Percentiles rank a stretch among this genome's conserved stretches.
phyloP scores from a whole-genome alignment of 2,113 vertebrate genomes.

The Phylloscopus whistleri region DNA sequence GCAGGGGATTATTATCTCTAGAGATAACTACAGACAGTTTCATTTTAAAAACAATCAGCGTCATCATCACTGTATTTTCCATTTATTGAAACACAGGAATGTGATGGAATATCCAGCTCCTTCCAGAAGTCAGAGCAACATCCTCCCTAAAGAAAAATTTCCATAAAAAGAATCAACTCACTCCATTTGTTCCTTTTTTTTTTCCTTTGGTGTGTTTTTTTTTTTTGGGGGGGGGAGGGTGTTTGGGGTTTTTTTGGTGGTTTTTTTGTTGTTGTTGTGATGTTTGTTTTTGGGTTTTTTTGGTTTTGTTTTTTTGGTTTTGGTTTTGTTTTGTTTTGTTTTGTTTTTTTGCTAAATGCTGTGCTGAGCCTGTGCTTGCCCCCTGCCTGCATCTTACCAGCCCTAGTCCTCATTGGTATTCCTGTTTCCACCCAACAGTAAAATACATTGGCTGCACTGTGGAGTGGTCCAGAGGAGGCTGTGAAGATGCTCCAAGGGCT shows the following conservation, averaged over 20 bases:
- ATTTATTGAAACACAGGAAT: neutral
- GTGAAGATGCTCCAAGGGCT: neutral
- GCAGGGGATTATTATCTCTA: constrained; percentile 39
- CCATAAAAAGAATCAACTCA: neutral
- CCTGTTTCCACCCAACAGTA: neutral
- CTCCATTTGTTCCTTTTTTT: neutral
- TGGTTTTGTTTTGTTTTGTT: neutral
- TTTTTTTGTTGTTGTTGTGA: no score
- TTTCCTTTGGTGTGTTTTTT: no score
- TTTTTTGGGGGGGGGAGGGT: no score
- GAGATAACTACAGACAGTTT: constrained; percentile 41
- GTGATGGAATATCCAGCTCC: neutral
- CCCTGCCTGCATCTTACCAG: neutral
- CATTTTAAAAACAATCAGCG: constrained; percentile 20
- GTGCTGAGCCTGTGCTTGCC: neutral
- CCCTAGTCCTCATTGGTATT: accelerated
- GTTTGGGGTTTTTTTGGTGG: no score
- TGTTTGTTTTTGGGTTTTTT: no score
- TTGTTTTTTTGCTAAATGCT: neutral
- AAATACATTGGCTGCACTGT: neutral
- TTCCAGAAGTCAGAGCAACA: neutral
- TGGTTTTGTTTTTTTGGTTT: no score
- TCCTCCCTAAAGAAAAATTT: neutral
- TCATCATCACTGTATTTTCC: constrained; percentile 1
- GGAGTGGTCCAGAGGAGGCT: neutral